A percentile compares a stretch with the other conserved stretches of the same genome.
Evolutionary conservation across 2,113 vertebrate genomes (phyloP).

Genomic region (Urocolius indicus): DNA sequence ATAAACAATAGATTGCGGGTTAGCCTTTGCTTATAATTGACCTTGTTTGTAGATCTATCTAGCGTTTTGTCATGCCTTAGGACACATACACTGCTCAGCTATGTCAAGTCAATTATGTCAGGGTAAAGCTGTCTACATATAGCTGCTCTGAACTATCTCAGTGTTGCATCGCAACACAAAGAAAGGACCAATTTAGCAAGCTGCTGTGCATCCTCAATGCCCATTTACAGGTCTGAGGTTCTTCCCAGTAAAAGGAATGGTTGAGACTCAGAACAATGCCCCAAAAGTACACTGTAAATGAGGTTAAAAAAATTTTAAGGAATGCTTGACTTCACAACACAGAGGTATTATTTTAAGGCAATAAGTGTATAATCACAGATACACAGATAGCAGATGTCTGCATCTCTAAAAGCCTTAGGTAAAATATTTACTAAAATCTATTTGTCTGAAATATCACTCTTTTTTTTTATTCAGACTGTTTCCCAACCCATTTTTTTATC

Average conservation of each 20-base stretch:
- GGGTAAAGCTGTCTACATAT: background rate
- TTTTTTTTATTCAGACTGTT: slow-evolving; percentile 11
- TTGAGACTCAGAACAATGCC: background rate
- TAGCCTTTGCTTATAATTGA: slow-evolving; percentile 41
- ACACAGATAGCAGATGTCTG: background rate
- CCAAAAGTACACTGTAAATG: background rate
- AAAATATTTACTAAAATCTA: slow-evolving; percentile 19
- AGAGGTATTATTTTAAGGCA: background rate
- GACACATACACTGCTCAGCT: slow-evolving; percentile 50
- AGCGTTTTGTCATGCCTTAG: slow-evolving; percentile 40
- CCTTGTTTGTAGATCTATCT: slow-evolving; percentile 46
- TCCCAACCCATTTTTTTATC: background rate
- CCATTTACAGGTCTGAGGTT: background rate
- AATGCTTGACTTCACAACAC: background rate
- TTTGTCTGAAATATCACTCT: background rate
- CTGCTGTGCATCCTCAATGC: background rate
- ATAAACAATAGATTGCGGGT: background rate
- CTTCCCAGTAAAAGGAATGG: background rate
- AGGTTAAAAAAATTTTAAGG: background rate
- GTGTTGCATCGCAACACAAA: background rate
- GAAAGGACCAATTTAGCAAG: background rate
- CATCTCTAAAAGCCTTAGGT: background rate
- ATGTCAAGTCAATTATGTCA: slow-evolving; percentile 69
- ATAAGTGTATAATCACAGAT: background rate
- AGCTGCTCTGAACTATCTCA: background rate